Conservation (phyloP, 2,113 vertebrate genomes). For the Stigmatopora nigra region DNA sequence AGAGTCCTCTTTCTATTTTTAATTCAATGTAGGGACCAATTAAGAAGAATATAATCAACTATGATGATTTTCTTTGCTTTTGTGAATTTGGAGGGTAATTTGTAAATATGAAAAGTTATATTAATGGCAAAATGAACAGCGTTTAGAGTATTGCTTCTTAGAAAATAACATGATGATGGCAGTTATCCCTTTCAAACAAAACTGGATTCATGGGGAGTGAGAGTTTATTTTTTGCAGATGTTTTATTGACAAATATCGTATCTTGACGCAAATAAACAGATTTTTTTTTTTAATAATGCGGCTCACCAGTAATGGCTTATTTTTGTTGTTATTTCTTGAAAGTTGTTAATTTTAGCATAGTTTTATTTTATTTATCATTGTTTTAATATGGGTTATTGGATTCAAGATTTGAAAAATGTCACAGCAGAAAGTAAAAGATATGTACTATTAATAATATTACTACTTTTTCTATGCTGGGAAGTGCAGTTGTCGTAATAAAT, state of each 20-base stretch:
- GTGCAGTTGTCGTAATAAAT: too few relatives aligned
- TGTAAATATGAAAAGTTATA: slow-evolving; percentile 50
- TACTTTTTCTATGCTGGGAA: too few relatives aligned
- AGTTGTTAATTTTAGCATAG: too few relatives aligned
- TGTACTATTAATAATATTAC: too few relatives aligned
- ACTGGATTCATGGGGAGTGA: slow-evolving; percentile 36
- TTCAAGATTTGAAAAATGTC: too few relatives aligned
- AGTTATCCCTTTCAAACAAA: slow-evolving; percentile 35
- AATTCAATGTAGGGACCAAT: slow-evolving; percentile 37
- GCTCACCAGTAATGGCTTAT: slow-evolving; percentile 20
- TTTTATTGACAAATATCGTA: slow-evolving; percentile 70
- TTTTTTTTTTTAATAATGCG: slow-evolving; percentile 58
- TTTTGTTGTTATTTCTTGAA: slow-evolving; percentile 1
- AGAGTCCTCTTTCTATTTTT: slow-evolving; percentile 27
- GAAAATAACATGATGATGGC: slow-evolving; percentile 35
- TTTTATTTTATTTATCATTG: too few relatives aligned
- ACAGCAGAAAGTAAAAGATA: too few relatives aligned
- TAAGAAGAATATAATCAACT: slow-evolving; percentile 32
- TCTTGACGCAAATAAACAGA: slow-evolving; percentile 63
- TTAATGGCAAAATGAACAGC: slow-evolving; percentile 21
- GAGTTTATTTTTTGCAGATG: slow-evolving; percentile 67
- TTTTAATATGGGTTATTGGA: too few relatives aligned
- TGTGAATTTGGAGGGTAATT: slow-evolving; percentile 33
- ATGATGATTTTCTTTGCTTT: slow-evolving; percentile 36
- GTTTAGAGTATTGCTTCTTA: slow-evolving; percentile 40